Conservation (phyloP, 2,888 invertebrate genomes). For the Chymomyza caudatula region DNA sequence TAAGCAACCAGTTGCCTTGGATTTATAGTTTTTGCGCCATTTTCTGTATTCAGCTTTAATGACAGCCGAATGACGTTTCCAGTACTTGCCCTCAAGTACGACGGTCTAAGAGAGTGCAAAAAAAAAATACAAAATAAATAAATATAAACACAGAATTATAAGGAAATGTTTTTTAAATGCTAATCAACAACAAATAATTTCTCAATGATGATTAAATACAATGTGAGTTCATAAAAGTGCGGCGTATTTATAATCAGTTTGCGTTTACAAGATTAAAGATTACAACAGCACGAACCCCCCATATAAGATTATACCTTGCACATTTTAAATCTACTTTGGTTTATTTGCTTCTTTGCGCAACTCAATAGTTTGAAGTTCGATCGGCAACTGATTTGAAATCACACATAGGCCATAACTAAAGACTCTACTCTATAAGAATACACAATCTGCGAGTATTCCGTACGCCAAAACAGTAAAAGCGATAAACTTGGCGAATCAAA, state of each 20-base stretch:
- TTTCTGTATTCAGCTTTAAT: conserved; percentile 99
- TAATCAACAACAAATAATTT: background rate
- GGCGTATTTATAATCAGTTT: conserved; percentile 15
- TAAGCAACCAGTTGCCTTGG: conserved; percentile 86
- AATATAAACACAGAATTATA: conserved; percentile 15
- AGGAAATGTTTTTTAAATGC: conserved; percentile 1
- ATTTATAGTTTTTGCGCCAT: conserved; percentile 88
- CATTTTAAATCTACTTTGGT: background rate
- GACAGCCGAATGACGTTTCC: conserved; percentile 97
- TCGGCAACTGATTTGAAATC: conserved; percentile 32
- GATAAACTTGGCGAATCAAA: background rate
- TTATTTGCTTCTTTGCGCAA: background rate
- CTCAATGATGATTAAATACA: conserved; percentile 22
- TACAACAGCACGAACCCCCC: conserved; percentile 1
- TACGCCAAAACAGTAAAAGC: background rate
- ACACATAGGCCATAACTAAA: background rate
- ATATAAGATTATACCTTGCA: conserved; percentile 12
- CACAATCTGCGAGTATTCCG: background rate
- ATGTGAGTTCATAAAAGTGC: background rate
- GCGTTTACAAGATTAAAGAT: conserved; percentile 18
- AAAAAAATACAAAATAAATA: conserved; percentile 13
- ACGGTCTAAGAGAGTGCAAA: conserved; percentile 84
- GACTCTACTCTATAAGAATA: background rate
- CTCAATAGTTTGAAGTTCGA: background rate
- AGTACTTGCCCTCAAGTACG: conserved; percentile 99